A percentile compares a stretch with the other conserved stretches of the same genome.
Conservation (phyloP, 2,113 vertebrate species). For the Emydura subglobosa region DNA sequence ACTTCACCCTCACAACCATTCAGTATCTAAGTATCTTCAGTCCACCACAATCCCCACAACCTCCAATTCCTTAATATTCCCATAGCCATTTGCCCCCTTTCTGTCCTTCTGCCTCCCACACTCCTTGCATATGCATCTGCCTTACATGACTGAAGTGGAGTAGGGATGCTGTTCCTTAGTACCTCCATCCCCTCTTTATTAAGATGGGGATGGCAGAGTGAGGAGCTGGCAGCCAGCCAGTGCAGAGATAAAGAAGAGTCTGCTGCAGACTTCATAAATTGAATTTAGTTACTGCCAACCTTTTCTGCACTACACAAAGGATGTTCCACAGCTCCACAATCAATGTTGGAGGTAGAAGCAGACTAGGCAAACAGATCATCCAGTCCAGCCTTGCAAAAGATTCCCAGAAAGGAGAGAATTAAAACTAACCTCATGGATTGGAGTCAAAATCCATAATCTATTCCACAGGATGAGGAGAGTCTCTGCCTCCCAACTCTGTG, state of each 20-base stretch:
- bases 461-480: neutral
- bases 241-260: neutral
- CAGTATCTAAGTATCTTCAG: neutral
- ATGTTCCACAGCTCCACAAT: neutral
- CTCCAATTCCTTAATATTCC: neutral
- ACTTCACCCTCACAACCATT: neutral
- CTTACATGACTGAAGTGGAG: neutral
- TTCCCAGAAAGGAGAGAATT: neutral
- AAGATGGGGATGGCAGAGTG: neutral
- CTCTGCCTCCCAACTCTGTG: neutral
- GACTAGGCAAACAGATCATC: neutral
- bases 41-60: neutral
- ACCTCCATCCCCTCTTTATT: neutral
- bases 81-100: neutral
- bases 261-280: neutral
- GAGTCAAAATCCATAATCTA: slow-evolving; percentile 4
- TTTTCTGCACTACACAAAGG: neutral
- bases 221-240: neutral
- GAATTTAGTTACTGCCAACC: neutral
- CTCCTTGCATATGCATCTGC: neutral
- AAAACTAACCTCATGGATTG: neutral
- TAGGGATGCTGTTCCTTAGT: neutral
- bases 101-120: neutral
- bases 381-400: neutral
- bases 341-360: neutral